Evolutionary conservation across 1,140 invertebrate genomes (phyloP), one percentile per base, ranked within the genome.

Genomic region (Micrasema longulum): DNA sequence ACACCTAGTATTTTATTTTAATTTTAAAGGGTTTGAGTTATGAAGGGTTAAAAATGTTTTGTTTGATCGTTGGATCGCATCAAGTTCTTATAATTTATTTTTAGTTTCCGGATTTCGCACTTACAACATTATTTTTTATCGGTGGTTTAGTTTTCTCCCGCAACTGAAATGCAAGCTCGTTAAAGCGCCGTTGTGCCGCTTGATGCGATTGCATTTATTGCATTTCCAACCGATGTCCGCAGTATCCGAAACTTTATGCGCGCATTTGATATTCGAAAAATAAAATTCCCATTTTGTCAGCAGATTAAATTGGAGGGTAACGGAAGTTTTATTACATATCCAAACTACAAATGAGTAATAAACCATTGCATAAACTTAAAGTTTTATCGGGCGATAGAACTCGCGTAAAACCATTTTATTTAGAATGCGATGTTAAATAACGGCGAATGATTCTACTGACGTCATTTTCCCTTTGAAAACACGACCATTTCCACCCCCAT

Each of bases 191-290:
- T 26, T 60, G 67, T 62, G 23, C 26, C 55, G 31, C 16, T 60
- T 62, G 55, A 60, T 69, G 45, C 31, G 55, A 55, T 69, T 62
- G 68, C 67, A 60, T 69, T 69, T 69, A 69, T 69, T 69, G 67
- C 68, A 38, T 69, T 69, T 62, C 41, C 41, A 47, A n/a, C 52
- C 53, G 66, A 68, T 67, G 35, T 67, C 57, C 36, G 57, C 38
- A 63, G 57, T 45, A 26, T 38, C 16, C 57, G 3, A 63, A 63
- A 43, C 18, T 45, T 63, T 45, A 63, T 45, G 57, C 9, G 14
- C 57, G 20, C 22, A 3, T 43, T 43, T 43, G 18, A 63, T 26
- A 63, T 45, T 63, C 57, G 57, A n/a, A 7, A 57, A 63, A 63
- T 45, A 63, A 63, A 63, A 63, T 43, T 63, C 18, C 36, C 7